Evolutionary conservation across 1,140 invertebrate species (phyloP), one percentile per base, ranked within the genome.

Genomic region (Tachypleus tridentatus): DNA sequence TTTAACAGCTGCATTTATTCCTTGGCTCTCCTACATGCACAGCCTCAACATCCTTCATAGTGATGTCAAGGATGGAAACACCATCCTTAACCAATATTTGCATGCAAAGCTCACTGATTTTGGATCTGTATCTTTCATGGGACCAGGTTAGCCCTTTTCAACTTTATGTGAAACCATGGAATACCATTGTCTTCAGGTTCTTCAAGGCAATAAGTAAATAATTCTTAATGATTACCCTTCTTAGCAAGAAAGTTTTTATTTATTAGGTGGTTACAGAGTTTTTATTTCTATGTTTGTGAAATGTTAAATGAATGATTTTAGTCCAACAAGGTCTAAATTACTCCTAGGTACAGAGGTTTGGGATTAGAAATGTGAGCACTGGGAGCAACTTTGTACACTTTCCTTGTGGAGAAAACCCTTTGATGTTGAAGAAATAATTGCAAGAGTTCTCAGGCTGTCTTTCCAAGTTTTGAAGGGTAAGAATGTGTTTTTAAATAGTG

Each of bases 351-450:
- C 76, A 73, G 75, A 61, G 84, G 90, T 0, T 77, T 82, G 3
- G 84, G 84, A 60, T 89, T 92, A 0, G 86, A 93, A 76, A 82
- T 91, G 4, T 93, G 91, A 91, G 88, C 90, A 0, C 77, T 92
- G 65, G 89, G 89, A 5, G 85, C 91, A 9, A 76, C 91, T 63
- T 76, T 91, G 3, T 91, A 87, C 74, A 90, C 89, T 69, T 86
- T 91, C 80, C 89, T 5, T 85, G 84, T 52, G 88, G 86, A 0
- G 82, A 82, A 67, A 86, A 91, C 82, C 89, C 89, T 82, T 83
- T 64, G 84, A 85, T 73, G 82, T 87, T 11, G 85, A 88, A 70
- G 86, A 88, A 74, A 88, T 84, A 0, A 80, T 88, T 59, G 80
- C 83, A 69, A 83, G 83, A 29, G 80, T 82, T 7, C 73, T 88